Conservation (phyloP, 2,797 vertebrate genomes). For the Argya squamiceps region DNA sequence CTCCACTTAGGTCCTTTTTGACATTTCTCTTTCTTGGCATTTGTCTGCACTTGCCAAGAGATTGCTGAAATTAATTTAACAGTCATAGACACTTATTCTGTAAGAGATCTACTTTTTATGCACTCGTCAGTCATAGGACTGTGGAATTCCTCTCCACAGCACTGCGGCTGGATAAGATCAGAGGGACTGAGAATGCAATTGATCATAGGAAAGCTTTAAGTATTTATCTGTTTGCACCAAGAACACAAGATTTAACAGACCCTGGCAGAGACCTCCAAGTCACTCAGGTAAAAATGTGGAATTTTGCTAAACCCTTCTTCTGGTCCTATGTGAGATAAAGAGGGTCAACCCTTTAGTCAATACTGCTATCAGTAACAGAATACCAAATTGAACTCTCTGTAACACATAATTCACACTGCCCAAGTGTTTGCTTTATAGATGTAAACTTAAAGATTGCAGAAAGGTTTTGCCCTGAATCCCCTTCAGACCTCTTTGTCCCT, state of each 20-base stretch:
- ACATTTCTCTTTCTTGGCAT: background rate
- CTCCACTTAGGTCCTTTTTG: background rate
- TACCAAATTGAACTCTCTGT: background rate
- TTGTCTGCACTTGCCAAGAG: slow-evolving; percentile 26
- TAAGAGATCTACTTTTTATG: background rate
- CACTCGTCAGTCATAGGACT: background rate
- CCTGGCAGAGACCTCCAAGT: background rate
- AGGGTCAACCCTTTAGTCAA: background rate
- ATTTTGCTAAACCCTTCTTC: slow-evolving; percentile 42
- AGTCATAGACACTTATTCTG: background rate
- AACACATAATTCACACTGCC: background rate
- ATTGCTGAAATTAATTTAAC: background rate
- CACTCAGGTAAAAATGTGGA: slow-evolving; percentile 46
- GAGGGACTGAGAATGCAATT: background rate
- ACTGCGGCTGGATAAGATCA: background rate
- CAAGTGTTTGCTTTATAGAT: background rate
- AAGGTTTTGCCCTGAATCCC: background rate
- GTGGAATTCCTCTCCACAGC: background rate
- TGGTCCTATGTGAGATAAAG: background rate
- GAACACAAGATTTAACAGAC: slow-evolving; percentile 16
- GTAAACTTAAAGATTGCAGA: background rate
- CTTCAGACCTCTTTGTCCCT: background rate
- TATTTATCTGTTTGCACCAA: background rate
- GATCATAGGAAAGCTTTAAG: background rate
- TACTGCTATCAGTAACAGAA: background rate